These are phyloP conservation scores for Poeciliopsis occidentalis DNA, from an alignment of 2,113 vertebrate species.

Conservation along the genomic window DNA sequence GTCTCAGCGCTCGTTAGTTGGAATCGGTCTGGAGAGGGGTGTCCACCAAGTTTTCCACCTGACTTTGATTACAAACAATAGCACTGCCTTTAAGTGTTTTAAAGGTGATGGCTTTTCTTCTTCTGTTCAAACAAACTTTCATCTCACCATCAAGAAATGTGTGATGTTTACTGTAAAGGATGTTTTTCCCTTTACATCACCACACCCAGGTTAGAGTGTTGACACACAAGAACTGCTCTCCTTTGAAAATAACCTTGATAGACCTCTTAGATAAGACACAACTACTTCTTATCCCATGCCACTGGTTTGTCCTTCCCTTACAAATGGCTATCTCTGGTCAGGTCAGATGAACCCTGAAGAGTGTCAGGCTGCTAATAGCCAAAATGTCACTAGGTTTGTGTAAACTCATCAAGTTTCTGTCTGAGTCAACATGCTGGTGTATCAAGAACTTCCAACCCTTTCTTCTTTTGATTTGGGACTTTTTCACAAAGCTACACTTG, in stretches of 20 bases:
- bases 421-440: no score
- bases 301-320: no score
- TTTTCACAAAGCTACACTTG: background rate
- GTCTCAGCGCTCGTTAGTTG: slow-evolving; percentile 57
- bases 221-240: no score
- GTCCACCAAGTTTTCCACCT: slow-evolving; percentile 45
- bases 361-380: no score
- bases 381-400: no score
- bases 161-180: slow-evolving; percentile 55
- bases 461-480: background rate
- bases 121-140: slow-evolving; percentile 31
- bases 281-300: no score
- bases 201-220: no score
- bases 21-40: slow-evolving; percentile 51
- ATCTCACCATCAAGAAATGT: slow-evolving; percentile 40
- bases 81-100: slow-evolving; percentile 24
- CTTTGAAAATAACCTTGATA: no score
- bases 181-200: slow-evolving; percentile 20
- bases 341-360: no score
- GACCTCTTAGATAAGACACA: no score
- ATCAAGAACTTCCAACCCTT: background rate
- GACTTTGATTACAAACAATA: slow-evolving; percentile 29
- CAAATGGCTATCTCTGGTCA: no score
- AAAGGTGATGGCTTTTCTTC: slow-evolving; percentile 48
- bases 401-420: no score